Evolutionary conservation across 2,797 vertebrate genomes (phyloP), one percentile per base, ranked within the genome.

Genomic region (Chelonia mydas): DNA sequence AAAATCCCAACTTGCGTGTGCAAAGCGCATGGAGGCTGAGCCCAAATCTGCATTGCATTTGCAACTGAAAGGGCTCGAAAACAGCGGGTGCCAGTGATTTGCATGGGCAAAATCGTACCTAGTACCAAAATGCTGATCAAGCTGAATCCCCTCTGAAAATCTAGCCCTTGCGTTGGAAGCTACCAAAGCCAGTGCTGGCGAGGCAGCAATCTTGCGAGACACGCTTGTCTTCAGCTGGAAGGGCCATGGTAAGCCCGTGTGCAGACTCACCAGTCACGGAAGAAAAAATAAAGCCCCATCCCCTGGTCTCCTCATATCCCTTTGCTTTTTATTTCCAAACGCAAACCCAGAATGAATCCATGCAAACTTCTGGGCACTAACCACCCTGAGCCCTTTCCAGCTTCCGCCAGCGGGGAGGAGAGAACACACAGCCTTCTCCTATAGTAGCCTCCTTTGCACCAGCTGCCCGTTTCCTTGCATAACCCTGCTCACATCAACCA

Each of bases 321-420:
- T 95, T 83, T 85, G 19, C 4, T 86, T 61, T 61, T 93, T 0
- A 50, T 89, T 94, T 92, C 53, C 65, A 92, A 90, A 88, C 4
- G 33, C 13, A 53, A 11, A 81, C 28, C 47, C n/a, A 74, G 57
- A 15, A 79, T 37, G 21, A 45, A 45, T 74, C 37, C 23, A 45
- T 6, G 10, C 72, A 74, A 74, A 25, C 23, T 45, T 23, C 41
- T 41, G 23, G 25, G 5, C 23, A 74, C 11, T 7, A 45, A 9
- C 61, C 15, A 4, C 33, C 16, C 16, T 4, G 6, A 65, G 33
- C 61, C 33, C 61, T 17, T 65, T 65, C 16, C 27, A 57, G 55
- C 55, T 13, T 57, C 55, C 16, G 17, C n/a, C n/a, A 68, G n/a
- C 19, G 5, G 68, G 37, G 21, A 23, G 37, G n/a, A 25, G 21